Conservation (phyloP, 2,888 invertebrate genomes). For the Unio delphinus region DNA sequence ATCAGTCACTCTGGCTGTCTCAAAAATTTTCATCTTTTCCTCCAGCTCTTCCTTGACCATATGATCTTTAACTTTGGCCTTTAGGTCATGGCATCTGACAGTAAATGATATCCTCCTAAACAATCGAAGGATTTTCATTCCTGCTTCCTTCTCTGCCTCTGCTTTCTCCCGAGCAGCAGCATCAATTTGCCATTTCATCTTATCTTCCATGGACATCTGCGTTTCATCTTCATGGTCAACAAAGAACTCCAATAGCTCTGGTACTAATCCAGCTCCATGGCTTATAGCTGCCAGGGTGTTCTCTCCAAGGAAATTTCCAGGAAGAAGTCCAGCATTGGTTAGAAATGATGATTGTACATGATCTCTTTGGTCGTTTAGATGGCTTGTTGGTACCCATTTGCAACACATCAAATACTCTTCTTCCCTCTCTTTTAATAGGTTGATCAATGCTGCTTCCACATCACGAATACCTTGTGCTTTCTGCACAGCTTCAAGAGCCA, state of each 20-base stretch:
- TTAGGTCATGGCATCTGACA: no score
- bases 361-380: background rate
- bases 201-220: no score
- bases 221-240: background rate
- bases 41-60: no score
- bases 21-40: no score
- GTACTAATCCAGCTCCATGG: background rate
- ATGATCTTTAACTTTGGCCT: no score
- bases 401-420: conserved; percentile 26
- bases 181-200: no score
- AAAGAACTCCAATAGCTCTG: no score
- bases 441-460: conserved; percentile 16
- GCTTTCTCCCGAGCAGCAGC: no score
- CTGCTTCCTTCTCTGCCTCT: no score
- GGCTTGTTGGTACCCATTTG: conserved; percentile 16
- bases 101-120: no score
- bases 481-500: conserved; percentile 18
- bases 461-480: conserved; percentile 27
- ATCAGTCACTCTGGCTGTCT: no score
- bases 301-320: conserved; percentile 1
- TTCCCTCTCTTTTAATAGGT: conserved; percentile 22
- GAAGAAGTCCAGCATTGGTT: conserved; percentile 5
- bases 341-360: conserved; percentile 6
- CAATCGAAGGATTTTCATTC: no score
- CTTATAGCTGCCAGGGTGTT: background rate